Evolutionary conservation across 2,888 invertebrate species (phyloP).

Genomic region (Limnephilus marmoratus): DNA sequence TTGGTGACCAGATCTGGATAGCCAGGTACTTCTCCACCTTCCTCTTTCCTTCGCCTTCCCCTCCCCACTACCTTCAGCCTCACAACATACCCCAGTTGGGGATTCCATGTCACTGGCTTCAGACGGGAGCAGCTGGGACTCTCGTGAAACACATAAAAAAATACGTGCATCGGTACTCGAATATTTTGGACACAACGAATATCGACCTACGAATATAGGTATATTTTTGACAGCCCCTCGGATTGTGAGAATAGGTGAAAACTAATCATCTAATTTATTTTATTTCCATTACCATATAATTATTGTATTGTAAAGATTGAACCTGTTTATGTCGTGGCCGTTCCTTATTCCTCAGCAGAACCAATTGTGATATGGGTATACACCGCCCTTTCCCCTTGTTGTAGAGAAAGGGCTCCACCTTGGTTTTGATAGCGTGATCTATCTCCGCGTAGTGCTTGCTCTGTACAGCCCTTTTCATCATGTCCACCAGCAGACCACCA

Average conservation of each 20-base stretch:
- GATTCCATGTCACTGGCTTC: no score
- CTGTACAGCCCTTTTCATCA: slow-evolving; percentile 94
- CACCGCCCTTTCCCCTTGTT: slow-evolving; percentile 95
- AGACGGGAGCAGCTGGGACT: no score
- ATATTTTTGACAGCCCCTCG: no score
- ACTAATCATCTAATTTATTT: background rate
- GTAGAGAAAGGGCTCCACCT: slow-evolving; percentile 94
- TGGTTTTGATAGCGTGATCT: slow-evolving; percentile 94
- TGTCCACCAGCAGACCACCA: slow-evolving; percentile 93
- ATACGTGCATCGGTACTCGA: background rate
- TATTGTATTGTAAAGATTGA: slow-evolving; percentile 60
- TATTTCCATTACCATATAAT: background rate
- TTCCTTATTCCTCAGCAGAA: slow-evolving; percentile 91
- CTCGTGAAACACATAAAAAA: no score
- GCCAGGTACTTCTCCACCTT: no score
- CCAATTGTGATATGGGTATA: slow-evolving; percentile 92
- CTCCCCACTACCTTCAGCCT: no score
- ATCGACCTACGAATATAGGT: no score
- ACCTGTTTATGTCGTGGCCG: slow-evolving; percentile 88
- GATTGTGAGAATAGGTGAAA: no score
- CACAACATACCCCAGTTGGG: no score
- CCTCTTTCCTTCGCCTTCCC: no score
- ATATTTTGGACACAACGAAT: no score
- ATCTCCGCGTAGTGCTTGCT: slow-evolving; percentile 94
- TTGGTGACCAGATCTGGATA: no score